Evolutionary conservation across 2,888 invertebrate genomes (phyloP), one percentile per base, ranked within the genome.

Genomic region (Andrena bucephala): DNA sequence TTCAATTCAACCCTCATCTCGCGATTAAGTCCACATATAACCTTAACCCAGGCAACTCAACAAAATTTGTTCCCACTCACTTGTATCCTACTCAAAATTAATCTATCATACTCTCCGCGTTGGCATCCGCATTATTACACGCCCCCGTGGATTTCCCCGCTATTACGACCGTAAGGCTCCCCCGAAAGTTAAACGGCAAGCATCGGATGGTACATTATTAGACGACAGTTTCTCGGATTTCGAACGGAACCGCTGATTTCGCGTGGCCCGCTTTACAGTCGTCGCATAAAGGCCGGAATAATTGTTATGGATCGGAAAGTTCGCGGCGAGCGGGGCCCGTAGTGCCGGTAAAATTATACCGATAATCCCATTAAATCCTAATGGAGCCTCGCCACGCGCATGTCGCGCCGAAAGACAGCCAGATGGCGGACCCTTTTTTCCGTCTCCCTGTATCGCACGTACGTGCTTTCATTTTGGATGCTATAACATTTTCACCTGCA

Each of bases 321-420:
- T 79, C 29, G 24, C 31, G 42, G 13, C 20, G 31, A 68, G 65
- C 29, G 57, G n/a, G 29, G 54, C 16, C 33, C 36, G 48, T 79
- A 79, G 70, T 70, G 50, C 74, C 66, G 24, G 70, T 50, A 71
- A 82, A 82, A 82, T 80, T 74, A 79, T 71, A 71, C 57, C 57
- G 70, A 79, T 82, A 79, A 82, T 80, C 70, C 71, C 31, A 80
- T 82, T 80, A 80, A 75, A 82, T 71, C 36, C 50, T 79, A 82
- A 82, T 82, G 67, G 66, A 79, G 69, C 62, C 48, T 69, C 36
- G 66, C 29, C 42, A 13, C 63, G 8, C 63, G 78, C 52, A 50
- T 73, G 68, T 10, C 60, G 54, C 80, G n/a, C 48, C 54, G 52
- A 29, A 76, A 65, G 65, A 76, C 78, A 81, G 16, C n/a, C 60